A percentile compares a stretch with the other conserved stretches of the same genome.
These are phyloP conservation scores for Cosmorhoe ocellata DNA, from an alignment of 2,888 invertebrate genomes.

Conservation along the genomic window DNA sequence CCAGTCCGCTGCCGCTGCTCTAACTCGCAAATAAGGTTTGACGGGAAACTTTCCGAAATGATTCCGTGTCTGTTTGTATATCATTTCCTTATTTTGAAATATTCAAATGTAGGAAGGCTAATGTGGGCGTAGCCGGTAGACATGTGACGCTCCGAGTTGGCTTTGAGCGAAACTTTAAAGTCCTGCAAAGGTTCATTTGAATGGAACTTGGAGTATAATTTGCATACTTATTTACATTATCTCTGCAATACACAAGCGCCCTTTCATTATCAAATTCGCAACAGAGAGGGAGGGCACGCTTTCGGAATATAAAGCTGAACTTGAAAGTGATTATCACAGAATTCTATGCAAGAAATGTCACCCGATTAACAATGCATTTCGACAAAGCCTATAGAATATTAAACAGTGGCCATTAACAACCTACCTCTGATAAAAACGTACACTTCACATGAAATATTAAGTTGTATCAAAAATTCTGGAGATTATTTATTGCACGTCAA, in stretches of 20 bases:
- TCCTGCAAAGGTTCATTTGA: slow-evolving; percentile 78
- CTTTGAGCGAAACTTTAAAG: slow-evolving; percentile 73
- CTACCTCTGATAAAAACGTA: neutral
- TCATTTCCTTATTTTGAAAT: slow-evolving; percentile 63
- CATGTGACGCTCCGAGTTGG: slow-evolving; percentile 49
- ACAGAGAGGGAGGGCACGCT: slow-evolving; percentile 61
- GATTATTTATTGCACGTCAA: neutral
- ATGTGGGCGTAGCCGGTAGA: slow-evolving; percentile 17
- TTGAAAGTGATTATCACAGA: slow-evolving; percentile 73
- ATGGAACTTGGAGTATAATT: slow-evolving; percentile 77
- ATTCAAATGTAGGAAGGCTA: slow-evolving; percentile 50
- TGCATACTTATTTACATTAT: slow-evolving; percentile 83
- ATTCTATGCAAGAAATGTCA: slow-evolving; percentile 67
- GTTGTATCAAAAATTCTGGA: no score
- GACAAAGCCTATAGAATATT: slow-evolving; percentile 43
- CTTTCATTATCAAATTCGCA: slow-evolving; percentile 81
- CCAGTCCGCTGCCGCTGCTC: slow-evolving; percentile 44
- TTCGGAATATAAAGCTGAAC: slow-evolving; percentile 73
- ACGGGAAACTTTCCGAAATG: slow-evolving; percentile 55
- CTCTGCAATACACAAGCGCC: slow-evolving; percentile 80
- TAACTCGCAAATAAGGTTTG: slow-evolving; percentile 58
- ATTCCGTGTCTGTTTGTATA: slow-evolving; percentile 61
- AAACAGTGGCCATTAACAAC: slow-evolving; percentile 8
- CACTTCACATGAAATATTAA: neutral
- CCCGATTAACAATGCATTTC: slow-evolving; percentile 63